These are phyloP conservation scores for Zaprionus davidi DNA, from an alignment of 1,140 invertebrate species.

Conservation along the genomic window DNA sequence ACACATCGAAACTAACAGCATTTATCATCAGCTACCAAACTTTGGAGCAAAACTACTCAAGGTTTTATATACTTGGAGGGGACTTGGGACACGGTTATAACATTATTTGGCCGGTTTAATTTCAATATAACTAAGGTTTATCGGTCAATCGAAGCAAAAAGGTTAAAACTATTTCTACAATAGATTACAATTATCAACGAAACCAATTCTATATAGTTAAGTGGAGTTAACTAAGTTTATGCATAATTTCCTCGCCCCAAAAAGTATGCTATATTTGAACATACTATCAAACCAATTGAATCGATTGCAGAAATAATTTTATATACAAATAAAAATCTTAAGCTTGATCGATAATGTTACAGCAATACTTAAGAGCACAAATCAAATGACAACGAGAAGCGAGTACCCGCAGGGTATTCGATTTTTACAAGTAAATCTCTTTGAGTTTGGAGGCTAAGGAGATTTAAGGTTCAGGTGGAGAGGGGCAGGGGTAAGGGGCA, in stretches of 20 bases:
- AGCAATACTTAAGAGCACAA: conserved; percentile 44
- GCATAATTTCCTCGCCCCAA: background rate
- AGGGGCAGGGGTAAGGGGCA: background rate
- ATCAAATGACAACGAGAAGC: conserved; percentile 54
- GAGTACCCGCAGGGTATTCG: background rate
- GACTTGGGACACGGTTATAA: background rate
- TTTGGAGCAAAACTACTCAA: conserved; percentile 19
- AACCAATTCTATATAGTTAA: too few species aligned
- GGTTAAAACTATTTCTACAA: conserved; percentile 9
- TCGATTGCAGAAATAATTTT: conserved; percentile 9
- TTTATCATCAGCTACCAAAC: conserved; percentile 75
- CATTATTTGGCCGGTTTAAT: background rate
- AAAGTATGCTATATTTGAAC: background rate
- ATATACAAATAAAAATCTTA: background rate
- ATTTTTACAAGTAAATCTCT: background rate
- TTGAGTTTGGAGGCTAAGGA: background rate
- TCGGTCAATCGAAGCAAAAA: background rate
- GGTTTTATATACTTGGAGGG: background rate
- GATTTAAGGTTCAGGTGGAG: background rate
- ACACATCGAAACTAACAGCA: conserved; percentile 81
- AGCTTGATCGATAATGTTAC: conserved; percentile 39
- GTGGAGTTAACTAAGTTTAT: too few species aligned
- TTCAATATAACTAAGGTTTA: background rate
- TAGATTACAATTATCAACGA: too few species aligned
- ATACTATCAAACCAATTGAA: background rate